phyloP scores from a whole-genome alignment of 2,888 invertebrate genomes.

The Arrhopalites spinosus region DNA sequence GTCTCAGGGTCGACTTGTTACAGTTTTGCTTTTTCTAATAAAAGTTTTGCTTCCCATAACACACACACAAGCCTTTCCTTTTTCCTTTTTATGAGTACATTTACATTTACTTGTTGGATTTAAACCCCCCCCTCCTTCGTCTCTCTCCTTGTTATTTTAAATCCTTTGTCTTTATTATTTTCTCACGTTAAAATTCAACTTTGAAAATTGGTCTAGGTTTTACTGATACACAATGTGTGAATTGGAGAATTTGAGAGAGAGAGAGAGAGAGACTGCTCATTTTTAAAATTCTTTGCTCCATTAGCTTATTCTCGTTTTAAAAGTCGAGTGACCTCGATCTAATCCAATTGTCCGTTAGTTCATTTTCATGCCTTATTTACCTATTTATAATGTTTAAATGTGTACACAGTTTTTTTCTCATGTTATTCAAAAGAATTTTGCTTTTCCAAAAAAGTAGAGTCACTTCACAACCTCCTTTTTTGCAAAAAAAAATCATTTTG shows the following conservation, averaged over 20 bases:
- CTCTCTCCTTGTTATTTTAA: neutral
- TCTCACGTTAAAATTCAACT: neutral
- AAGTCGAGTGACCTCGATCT: conserved; percentile 3
- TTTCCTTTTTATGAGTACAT: conserved; percentile 16
- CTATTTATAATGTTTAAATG: no score
- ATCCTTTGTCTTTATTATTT: no score
- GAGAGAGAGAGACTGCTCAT: neutral
- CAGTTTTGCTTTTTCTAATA: conserved; percentile 4
- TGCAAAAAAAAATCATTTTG: no score
- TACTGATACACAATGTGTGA: no score
- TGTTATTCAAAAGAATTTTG: no score
- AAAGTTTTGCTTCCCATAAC: neutral
- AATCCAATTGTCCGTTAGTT: conserved; percentile 16
- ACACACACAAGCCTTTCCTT: conserved; percentile 7
- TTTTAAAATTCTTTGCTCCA: conserved; percentile 13
- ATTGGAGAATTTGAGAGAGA: no score
- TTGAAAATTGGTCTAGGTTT: neutral
- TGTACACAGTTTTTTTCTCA: neutral
- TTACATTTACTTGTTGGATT: neutral
- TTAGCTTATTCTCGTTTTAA: conserved; percentile 10
- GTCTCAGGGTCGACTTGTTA: conserved; percentile 25
- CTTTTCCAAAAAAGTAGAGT: no score
- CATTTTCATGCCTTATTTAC: neutral
- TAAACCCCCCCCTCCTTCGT: neutral
- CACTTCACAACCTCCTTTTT: no score